A percentile compares a stretch with the other conserved stretches of the same genome.
phyloP scores from a whole-genome alignment of 2,113 vertebrate species.

The Myrmecobius fasciatus region DNA sequence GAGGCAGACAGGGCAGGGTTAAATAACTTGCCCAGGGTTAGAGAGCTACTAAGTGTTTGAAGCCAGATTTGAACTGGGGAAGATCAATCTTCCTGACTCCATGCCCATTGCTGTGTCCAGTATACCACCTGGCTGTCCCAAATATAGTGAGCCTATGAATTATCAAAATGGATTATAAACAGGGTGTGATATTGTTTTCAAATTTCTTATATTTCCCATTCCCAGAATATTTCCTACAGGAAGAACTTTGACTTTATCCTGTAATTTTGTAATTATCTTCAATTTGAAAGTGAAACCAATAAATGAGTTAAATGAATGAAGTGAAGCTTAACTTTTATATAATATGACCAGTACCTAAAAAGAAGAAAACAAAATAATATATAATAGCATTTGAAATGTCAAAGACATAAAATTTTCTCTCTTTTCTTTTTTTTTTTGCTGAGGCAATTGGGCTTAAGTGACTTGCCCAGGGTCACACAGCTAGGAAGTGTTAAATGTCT shows the following conservation, averaged over 20 bases:
- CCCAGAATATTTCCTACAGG: neutral
- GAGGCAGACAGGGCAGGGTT: too few relatives aligned
- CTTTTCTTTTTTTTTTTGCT: too few relatives aligned
- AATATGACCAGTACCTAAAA: slow-evolving; percentile 12
- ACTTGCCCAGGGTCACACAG: too few relatives aligned
- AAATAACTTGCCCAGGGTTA: too few relatives aligned
- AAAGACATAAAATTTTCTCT: neutral
- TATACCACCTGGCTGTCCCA: too few relatives aligned
- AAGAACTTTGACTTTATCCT: neutral
- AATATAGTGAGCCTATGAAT: neutral
- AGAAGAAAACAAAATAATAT: neutral
- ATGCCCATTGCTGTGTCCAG: neutral
- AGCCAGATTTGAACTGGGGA: too few relatives aligned
- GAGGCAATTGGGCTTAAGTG: too few relatives aligned
- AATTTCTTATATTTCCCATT: neutral
- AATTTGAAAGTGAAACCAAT: neutral
- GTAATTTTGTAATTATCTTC: neutral
- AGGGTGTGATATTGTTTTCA: neutral
- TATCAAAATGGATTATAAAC: neutral
- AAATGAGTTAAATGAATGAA: neutral
- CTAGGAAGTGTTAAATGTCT: too few relatives aligned
- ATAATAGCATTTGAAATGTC: slow-evolving; percentile 11
- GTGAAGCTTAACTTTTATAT: neutral
- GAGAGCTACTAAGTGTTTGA: too few relatives aligned
- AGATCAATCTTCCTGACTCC: too few relatives aligned